These are phyloP conservation scores for Eledone cirrhosa DNA, from an alignment of 2,888 invertebrate genomes.

Conservation along the genomic window DNA sequence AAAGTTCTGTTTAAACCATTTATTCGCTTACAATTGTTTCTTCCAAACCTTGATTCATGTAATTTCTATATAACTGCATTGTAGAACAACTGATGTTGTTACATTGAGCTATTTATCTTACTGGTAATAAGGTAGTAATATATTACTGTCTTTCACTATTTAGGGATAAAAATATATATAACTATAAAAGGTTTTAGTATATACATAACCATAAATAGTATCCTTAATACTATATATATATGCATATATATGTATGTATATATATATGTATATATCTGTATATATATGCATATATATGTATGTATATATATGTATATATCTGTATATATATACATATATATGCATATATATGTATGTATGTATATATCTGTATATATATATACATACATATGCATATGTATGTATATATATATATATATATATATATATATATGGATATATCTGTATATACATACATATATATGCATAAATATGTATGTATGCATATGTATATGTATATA, in stretches of 20 bases:
- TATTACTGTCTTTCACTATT: background rate
- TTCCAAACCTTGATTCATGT: no score
- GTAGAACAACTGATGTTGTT: no score
- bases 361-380: background rate
- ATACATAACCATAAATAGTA: no score
- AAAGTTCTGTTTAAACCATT: no score
- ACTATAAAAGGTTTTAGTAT: no score
- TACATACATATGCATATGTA: background rate
- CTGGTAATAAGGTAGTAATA: background rate
- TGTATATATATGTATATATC: background rate
- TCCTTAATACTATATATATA: no score
- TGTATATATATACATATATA: background rate
- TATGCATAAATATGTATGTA: background rate
- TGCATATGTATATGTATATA: background rate
- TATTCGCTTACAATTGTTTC: no score
- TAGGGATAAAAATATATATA: no score
- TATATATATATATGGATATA: background rate
- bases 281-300: background rate
- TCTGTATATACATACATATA: background rate
- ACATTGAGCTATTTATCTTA: no score
- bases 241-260: background rate
- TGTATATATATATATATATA: slow-evolving; percentile 1
- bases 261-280: background rate
- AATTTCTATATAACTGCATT: no score
- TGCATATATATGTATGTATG: background rate